Percentiles rank a stretch among this genome's conserved stretches.
Conservation (phyloP, 2,113 vertebrate species). For the Indicator indicator region DNA sequence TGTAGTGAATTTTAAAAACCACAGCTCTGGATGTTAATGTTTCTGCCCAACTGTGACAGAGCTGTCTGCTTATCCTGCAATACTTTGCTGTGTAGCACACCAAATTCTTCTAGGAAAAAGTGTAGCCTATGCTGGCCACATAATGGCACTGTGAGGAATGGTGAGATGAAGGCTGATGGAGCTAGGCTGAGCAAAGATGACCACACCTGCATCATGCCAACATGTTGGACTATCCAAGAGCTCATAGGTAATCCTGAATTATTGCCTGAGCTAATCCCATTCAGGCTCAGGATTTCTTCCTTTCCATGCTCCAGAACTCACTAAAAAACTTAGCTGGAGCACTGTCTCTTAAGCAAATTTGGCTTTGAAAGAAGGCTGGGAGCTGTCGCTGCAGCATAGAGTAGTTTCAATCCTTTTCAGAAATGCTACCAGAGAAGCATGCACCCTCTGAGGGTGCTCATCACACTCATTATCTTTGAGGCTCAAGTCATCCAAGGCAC, state of each 20-base stretch:
- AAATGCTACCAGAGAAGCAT: background rate
- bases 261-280: background rate
- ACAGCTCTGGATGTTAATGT: background rate
- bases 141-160: background rate
- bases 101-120: background rate
- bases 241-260: background rate
- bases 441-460: background rate
- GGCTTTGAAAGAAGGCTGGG: background rate
- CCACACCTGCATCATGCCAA: background rate
- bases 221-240: background rate
- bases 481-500: background rate
- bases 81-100: rapidly evolving
- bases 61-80: background rate
- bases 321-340: background rate
- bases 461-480: background rate
- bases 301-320: background rate
- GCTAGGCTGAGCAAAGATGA: background rate
- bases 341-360: background rate
- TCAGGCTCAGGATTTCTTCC: background rate
- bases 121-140: rapidly evolving
- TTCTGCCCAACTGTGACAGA: background rate
- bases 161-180: background rate
- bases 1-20: background rate
- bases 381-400: background rate
- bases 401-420: background rate